Percentiles rank a stretch among this genome's conserved stretches.
phyloP scores from a whole-genome alignment of 1,140 invertebrate genomes.

The Aphelinus atriplicis region DNA sequence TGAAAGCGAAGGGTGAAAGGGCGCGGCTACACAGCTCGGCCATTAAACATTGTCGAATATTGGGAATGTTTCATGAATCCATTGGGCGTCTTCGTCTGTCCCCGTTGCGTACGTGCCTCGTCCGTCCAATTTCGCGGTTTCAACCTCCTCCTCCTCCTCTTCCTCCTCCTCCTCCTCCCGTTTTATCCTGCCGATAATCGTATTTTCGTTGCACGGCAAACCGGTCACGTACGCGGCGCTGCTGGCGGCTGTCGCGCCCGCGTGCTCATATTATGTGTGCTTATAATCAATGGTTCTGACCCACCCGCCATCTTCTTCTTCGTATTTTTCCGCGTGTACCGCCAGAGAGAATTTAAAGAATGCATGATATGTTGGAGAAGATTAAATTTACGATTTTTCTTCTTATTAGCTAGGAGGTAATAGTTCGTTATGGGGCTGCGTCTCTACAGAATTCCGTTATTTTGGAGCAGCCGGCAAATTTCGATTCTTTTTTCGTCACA shows the following conservation, averaged over 20 bases:
- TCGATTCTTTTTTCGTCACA: no score
- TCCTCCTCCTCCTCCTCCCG: background rate
- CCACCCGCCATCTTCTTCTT: background rate
- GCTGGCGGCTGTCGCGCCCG: background rate
- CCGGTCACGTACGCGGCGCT: conserved; percentile 20
- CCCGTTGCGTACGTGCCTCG: background rate
- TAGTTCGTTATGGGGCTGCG: no score
- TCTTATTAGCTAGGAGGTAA: no score
- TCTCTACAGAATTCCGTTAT: no score
- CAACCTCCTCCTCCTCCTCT: background rate
- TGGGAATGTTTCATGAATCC: conserved; percentile 25
- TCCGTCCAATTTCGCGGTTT: conserved; percentile 22
- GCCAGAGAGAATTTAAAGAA: background rate
- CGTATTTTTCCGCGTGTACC: background rate
- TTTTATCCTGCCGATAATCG: conserved; percentile 32
- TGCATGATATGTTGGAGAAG: no score
- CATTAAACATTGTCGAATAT: conserved; percentile 32
- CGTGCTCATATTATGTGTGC: conserved; percentile 15
- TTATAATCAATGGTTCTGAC: conserved; percentile 34
- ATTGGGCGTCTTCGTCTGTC: conserved; percentile 22
- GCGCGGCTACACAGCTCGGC: background rate
- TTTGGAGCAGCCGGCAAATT: no score
- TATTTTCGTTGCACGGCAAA: conserved; percentile 31
- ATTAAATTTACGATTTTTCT: no score
- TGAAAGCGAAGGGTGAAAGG: no score